Conservation (phyloP, 92 coral and sea anemone species). For the Ricordea florida region DNA sequence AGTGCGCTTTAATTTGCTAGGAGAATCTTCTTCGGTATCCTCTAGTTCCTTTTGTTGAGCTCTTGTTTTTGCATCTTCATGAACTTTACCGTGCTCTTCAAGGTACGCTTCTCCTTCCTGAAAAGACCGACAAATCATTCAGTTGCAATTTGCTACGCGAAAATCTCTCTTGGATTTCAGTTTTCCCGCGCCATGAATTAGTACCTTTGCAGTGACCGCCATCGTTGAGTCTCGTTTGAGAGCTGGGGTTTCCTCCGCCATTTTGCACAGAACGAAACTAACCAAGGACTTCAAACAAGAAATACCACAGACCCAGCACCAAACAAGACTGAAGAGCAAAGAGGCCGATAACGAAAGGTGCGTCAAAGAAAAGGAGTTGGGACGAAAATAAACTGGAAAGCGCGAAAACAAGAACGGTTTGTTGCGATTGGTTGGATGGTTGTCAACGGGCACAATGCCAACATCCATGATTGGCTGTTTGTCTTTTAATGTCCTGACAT, state of each 20-base stretch:
- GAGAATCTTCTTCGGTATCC: constrained; percentile 51
- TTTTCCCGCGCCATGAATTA: constrained; percentile 21
- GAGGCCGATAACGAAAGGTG: constrained; percentile 69
- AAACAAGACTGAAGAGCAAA: constrained; percentile 32
- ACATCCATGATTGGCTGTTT: constrained; percentile 40
- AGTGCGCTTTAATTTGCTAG: constrained; percentile 71
- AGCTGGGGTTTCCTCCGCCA: constrained; percentile 92
- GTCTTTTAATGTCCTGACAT: constrained; percentile 1
- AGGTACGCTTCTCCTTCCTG: constrained; percentile 97
- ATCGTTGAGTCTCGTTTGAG: constrained; percentile 91
- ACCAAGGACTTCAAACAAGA: no score
- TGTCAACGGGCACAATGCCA: constrained; percentile 52
- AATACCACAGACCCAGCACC: constrained; percentile 1
- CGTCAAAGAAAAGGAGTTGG: constrained; percentile 44
- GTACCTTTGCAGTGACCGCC: constrained; percentile 95
- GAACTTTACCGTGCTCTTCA: constrained; percentile 78
- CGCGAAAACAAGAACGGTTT: constrained; percentile 63
- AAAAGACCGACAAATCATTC: no score
- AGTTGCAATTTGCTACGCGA: no score
- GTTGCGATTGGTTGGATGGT: constrained; percentile 54
- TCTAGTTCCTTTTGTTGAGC: constrained; percentile 80
- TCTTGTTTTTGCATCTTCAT: constrained; percentile 86
- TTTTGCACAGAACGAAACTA: constrained; percentile 6
- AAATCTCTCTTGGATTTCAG: no score
- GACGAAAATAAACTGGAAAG: constrained; percentile 60